These are phyloP conservation scores for Chrysina gloriosa DNA, from an alignment of 2,888 invertebrate species.

Conservation along the genomic window DNA sequence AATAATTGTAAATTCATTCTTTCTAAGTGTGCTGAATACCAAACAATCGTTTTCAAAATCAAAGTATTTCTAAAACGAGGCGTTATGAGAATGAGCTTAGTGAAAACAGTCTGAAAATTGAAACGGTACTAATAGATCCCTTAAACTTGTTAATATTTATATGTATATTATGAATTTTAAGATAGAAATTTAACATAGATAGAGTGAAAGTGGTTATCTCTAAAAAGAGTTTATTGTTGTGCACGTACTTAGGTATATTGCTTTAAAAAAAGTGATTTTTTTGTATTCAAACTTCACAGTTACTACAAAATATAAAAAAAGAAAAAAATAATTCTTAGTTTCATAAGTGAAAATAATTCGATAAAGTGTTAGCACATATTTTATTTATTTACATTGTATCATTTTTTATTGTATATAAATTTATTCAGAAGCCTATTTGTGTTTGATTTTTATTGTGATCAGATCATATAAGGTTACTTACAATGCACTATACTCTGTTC, in stretches of 20 bases:
- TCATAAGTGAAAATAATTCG: conserved; percentile 16
- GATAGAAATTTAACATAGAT: conserved; percentile 22
- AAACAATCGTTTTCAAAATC: not conserved
- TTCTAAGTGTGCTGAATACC: not conserved
- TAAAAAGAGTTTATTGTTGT: conserved; percentile 31
- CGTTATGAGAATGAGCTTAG: conserved; percentile 7
- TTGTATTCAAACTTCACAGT: not conserved
- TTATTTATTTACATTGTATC: conserved; percentile 31
- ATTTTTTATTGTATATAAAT: conserved; percentile 32
- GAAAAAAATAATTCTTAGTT: conserved; percentile 4
- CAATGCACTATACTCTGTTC: too few relatives aligned
- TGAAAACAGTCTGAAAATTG: not conserved
- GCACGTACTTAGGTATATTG: conserved; percentile 28
- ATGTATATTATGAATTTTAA: conserved; percentile 23
- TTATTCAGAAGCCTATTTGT: not conserved
- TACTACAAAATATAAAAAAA: not conserved
- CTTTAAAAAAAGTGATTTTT: conserved; percentile 17
- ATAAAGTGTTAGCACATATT: conserved; percentile 9
- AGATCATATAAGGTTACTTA: not conserved
- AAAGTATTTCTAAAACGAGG: not conserved
- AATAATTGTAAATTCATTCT: not conserved
- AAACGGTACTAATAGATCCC: conserved; percentile 25
- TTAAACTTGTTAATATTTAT: conserved; percentile 8
- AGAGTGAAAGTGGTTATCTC: conserved; percentile 14
- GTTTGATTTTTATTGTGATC: not conserved